Percentiles rank a stretch among this genome's conserved stretches.
These are phyloP conservation scores for Catocala nupta DNA, from an alignment of 2,888 invertebrate genomes.

Conservation along the genomic window DNA sequence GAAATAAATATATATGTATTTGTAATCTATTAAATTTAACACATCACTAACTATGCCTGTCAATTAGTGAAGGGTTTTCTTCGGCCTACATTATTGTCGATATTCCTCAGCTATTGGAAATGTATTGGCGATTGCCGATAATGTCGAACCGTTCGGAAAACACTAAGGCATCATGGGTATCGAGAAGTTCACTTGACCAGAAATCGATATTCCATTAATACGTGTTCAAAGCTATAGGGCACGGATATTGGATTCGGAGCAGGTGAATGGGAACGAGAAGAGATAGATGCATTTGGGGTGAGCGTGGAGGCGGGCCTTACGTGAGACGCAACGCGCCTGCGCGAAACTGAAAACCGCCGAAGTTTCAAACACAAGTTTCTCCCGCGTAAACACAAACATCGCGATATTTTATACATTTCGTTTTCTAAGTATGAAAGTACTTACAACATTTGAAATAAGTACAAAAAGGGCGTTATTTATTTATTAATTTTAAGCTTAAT, in stretches of 20 bases:
- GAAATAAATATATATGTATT: no score
- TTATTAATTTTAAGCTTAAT: no score
- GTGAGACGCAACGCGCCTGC: constrained; percentile 31
- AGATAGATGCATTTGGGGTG: constrained; percentile 62
- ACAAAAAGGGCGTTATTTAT: no score
- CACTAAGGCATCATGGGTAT: constrained; percentile 80
- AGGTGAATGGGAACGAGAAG: constrained; percentile 70
- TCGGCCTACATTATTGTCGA: constrained; percentile 54
- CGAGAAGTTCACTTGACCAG: constrained; percentile 78
- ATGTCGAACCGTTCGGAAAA: constrained; percentile 87
- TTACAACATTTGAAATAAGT: no score
- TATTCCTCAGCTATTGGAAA: constrained; percentile 71
- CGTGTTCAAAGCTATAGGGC: constrained; percentile 76
- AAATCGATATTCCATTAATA: constrained; percentile 86
- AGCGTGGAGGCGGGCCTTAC: constrained; percentile 24
- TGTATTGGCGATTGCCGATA: constrained; percentile 86
- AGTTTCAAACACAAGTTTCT: not conserved
- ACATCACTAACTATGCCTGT: not conserved
- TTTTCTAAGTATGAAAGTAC: no score
- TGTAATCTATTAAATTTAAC: no score
- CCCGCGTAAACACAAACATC: no score
- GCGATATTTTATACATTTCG: no score
- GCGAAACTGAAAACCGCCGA: constrained; percentile 19
- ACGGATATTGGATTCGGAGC: constrained; percentile 73
- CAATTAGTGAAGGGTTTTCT: constrained; percentile 22